A percentile compares a stretch with the other conserved stretches of the same genome.
These are phyloP conservation scores for Cantharis nigra DNA, from an alignment of 2,888 invertebrate species.

Conservation along the genomic window DNA sequence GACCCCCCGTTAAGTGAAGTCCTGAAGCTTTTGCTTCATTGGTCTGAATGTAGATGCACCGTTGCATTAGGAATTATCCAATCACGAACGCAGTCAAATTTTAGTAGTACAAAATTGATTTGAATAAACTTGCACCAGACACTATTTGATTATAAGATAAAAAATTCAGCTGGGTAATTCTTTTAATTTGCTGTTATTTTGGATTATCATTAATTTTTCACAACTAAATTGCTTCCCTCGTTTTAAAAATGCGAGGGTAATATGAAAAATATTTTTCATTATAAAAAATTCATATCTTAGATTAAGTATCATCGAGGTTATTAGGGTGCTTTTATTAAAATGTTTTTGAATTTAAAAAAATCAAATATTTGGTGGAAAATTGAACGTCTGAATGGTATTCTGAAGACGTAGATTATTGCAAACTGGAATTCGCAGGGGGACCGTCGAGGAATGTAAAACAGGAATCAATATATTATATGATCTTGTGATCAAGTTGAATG, in stretches of 20 bases:
- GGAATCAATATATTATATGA: constrained; percentile 21
- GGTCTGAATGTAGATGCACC: too few species aligned
- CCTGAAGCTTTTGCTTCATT: too few species aligned
- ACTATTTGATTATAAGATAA: too few species aligned
- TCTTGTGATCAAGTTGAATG: not conserved
- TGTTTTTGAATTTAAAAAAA: not conserved
- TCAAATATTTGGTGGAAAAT: not conserved
- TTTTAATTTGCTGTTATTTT: not conserved
- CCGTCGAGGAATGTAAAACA: constrained; percentile 19
- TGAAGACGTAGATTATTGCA: constrained; percentile 14
- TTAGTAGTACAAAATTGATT: too few species aligned
- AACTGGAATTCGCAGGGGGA: constrained; percentile 18
- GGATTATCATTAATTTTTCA: not conserved
- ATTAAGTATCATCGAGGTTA: not conserved
- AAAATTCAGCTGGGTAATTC: not conserved
- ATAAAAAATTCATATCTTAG: not conserved
- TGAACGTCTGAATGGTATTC: not conserved
- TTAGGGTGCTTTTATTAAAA: not conserved
- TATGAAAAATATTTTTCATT: not conserved
- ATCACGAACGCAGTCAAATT: too few species aligned
- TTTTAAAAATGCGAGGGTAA: not conserved
- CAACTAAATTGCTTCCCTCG: not conserved
- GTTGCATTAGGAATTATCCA: too few species aligned
- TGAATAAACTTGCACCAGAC: too few species aligned
- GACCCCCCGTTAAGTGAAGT: too few species aligned